Base-by-base conservation (phyloP, 1,140 invertebrate species). In the Philopotamus ludificatus region DNA sequence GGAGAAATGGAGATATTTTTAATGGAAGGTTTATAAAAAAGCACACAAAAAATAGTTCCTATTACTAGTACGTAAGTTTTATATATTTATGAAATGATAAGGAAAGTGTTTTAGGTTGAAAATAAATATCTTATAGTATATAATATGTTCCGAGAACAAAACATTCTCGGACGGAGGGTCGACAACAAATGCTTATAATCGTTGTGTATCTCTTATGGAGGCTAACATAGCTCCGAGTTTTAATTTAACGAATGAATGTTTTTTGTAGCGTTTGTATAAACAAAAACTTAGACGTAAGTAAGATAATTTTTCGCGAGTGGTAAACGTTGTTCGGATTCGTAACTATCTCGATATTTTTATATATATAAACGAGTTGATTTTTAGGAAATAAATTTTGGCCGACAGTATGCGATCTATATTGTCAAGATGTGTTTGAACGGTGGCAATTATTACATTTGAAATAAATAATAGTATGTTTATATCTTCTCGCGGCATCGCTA, bases 31-130 rank as follows among this genome's bases (percentile, higher is more conserved):
- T 62, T 60, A 63, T 54, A 42, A 67, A 65, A 70, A 70, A 70
- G 68, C 68, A 70, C 68, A 70, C 68, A 70, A 70, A 65, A 70
- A 65, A 70, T 70, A 70, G 68, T 70, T 70, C 68, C 68, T 70
- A 70, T 62, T 66, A 28, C 23, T 70, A 65, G 62, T 20, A 55
- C 20, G 62, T 70, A 70, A 70, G 68, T 67, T 70, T 70, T 70
- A 70, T 70, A 70, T 70, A 63, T 67, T 66, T 70, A 67, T 65
- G 68, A 63, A 60, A 66, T 60, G 47, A 62, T 62, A 51, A 62
- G 62, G 67, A 70, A 62, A 70, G 57, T 60, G 57, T 60, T 70
- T 70, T 70, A 65, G 64, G 60, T 67, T 49, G 54, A 47, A 45
- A 63, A 55, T 65, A 50, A 63, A 70, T 66, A 64, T 66, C 61